A percentile compares a stretch with the other conserved stretches of the same genome.
Evolutionary conservation across 2,797 vertebrate genomes (phyloP).

Genomic region (Cossypha polioptera): DNA sequence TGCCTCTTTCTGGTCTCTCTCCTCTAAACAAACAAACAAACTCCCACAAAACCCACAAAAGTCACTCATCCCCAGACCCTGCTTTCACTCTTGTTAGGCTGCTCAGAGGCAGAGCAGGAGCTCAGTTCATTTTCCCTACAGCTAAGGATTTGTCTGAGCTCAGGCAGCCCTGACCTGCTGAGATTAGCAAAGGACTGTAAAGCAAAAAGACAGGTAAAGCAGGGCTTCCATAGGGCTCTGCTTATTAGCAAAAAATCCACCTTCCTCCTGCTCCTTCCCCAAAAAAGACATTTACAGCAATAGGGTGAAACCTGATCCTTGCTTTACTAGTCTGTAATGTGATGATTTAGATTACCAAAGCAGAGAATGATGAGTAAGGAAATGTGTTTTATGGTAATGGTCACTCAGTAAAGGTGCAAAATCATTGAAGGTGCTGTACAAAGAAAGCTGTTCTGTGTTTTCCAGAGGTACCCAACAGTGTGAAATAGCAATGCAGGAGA

Average conservation of each 20-base stretch:
- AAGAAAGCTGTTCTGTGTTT: neutral
- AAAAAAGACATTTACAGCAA: neutral
- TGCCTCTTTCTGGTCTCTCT: neutral
- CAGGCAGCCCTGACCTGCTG: neutral
- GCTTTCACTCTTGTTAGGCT: neutral
- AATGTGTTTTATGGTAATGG: neutral
- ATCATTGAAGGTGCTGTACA: neutral
- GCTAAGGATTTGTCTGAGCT: neutral
- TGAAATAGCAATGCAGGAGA: neutral
- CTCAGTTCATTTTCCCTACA: neutral
- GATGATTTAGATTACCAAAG: neutral
- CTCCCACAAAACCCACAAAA: neutral
- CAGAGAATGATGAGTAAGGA: neutral
- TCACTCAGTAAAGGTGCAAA: neutral
- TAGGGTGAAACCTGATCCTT: neutral
- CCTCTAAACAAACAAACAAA: conserved; percentile 12
- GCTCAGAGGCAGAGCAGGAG: neutral
- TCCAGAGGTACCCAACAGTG: neutral
- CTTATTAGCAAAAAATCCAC: neutral
- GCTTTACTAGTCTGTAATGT: neutral
- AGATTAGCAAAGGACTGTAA: neutral
- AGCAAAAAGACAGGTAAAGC: neutral
- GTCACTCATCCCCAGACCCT: neutral
- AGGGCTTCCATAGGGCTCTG: neutral
- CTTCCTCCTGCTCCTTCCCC: neutral